These are phyloP conservation scores for Varanus komodoensis DNA, from an alignment of 2,113 vertebrate genomes.

Conservation along the genomic window DNA sequence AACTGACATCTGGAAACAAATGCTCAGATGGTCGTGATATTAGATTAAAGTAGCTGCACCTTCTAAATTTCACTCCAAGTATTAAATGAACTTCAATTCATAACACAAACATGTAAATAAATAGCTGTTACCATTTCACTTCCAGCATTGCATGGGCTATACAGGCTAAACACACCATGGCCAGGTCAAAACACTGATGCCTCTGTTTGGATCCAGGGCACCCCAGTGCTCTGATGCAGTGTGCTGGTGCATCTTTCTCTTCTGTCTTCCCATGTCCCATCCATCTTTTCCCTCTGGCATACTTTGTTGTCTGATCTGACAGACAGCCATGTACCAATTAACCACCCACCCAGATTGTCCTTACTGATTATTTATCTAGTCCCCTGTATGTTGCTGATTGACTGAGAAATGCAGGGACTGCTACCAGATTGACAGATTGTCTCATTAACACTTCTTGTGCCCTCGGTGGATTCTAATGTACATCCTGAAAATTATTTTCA, in stretches of 20 bases:
- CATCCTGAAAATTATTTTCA: conserved; percentile 21
- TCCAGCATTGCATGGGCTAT: background rate
- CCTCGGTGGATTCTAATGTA: background rate
- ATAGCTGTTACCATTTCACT: background rate
- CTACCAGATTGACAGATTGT: conserved; percentile 24
- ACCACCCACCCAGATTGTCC: background rate
- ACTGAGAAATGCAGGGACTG: conserved; percentile 15
- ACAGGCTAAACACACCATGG: too few species aligned
- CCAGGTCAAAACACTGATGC: background rate
- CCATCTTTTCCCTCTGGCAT: background rate
- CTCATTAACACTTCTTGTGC: conserved; percentile 17
- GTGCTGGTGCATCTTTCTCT: background rate
- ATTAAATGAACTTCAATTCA: background rate
- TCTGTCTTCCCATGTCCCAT: background rate
- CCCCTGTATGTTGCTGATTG: background rate
- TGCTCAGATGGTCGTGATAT: background rate
- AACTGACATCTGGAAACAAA: background rate
- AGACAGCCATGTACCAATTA: conserved; percentile 21
- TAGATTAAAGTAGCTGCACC: background rate
- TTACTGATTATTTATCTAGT: conserved; percentile 20
- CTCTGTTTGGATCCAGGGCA: background rate
- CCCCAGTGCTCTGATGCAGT: background rate
- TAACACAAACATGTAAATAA: too few species aligned
- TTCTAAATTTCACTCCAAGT: background rate
- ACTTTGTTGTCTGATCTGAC: background rate